These are phyloP conservation scores for Sarotherodon lohbergeri DNA, from an alignment of 2,113 vertebrate genomes.

Conservation along the genomic window DNA sequence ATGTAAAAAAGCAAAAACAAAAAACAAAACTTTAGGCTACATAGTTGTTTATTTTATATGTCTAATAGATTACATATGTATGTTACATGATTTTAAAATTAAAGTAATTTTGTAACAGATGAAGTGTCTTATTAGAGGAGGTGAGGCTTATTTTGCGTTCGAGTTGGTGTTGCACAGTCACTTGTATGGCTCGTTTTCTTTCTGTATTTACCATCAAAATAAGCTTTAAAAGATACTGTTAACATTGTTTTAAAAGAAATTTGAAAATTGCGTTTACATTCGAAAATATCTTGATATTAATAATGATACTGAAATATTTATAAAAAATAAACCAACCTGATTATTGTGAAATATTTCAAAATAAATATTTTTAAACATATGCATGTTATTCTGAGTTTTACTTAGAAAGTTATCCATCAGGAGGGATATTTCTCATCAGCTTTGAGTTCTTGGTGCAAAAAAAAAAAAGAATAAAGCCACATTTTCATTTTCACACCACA, in stretches of 20 bases:
- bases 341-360: constrained; percentile 67
- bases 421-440: background rate
- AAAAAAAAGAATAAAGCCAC: background rate
- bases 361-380: constrained; percentile 68
- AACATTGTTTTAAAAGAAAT: constrained; percentile 70
- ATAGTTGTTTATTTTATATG: constrained; percentile 78
- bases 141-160: constrained; percentile 51
- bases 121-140: constrained; percentile 75
- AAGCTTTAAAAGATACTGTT: constrained; percentile 70
- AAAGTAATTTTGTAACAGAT: constrained; percentile 80
- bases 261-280: constrained; percentile 68
- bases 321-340: constrained; percentile 57
- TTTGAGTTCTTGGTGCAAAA: background rate
- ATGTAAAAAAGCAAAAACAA: constrained; percentile 47
- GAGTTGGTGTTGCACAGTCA: constrained; percentile 66
- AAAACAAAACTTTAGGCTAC: constrained; percentile 48
- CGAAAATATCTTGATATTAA: constrained; percentile 62
- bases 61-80: constrained; percentile 69
- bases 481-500: background rate
- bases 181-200: constrained; percentile 61
- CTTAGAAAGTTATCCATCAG: background rate
- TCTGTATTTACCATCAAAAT: constrained; percentile 70
- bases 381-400: constrained; percentile 22
- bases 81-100: constrained; percentile 73
- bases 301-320: constrained; percentile 63